Conservation (phyloP, 2,113 vertebrate genomes). For the Macrotus californicus region DNA sequence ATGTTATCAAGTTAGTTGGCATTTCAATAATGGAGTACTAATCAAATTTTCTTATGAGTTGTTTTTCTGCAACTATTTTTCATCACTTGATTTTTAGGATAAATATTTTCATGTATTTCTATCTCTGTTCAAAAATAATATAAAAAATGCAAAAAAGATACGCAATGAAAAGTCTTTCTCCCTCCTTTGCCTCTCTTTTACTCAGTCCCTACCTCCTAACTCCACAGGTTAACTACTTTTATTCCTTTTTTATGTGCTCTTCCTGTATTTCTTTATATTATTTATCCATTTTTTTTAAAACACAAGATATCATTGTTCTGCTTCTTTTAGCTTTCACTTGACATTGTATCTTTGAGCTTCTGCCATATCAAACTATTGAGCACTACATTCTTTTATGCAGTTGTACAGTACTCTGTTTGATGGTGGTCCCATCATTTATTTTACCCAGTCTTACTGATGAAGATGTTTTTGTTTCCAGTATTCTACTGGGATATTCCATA, state of each 20-base stretch:
- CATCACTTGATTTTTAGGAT: background rate
- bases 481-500: background rate
- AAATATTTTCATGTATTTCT: slow-evolving; percentile 10
- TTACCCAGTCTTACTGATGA: background rate
- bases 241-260: background rate
- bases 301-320: background rate
- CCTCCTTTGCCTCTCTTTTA: background rate
- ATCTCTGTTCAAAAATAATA: slow-evolving; percentile 24
- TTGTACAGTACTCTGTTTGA: background rate
- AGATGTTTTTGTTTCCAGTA: background rate
- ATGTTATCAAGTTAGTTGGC: slow-evolving; percentile 3
- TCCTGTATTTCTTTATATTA: background rate
- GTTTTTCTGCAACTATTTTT: slow-evolving; percentile 22
- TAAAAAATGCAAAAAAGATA: background rate
- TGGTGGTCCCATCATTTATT: background rate
- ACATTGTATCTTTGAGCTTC: background rate
- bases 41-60: background rate
- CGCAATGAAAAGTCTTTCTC: background rate
- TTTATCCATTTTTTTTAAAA: background rate
- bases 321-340: background rate
- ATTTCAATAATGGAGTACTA: background rate
- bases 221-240: background rate
- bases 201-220: background rate
- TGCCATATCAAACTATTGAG: background rate
- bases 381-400: background rate